Base-by-base conservation (phyloP, 2,888 invertebrate species). In the Lasioglossum lativentre region DNA sequence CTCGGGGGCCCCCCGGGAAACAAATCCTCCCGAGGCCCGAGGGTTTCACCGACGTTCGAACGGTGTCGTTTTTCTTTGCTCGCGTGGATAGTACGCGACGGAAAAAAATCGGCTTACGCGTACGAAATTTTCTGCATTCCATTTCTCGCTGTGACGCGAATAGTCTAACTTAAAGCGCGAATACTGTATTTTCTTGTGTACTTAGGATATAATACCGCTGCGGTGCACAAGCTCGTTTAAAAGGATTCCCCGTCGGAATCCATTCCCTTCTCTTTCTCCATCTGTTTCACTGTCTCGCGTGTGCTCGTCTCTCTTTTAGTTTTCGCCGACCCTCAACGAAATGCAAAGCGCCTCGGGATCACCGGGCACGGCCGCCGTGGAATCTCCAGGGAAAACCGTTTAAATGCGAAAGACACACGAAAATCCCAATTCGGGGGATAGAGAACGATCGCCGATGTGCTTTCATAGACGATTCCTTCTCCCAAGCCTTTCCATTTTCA, bases 171-270 rank as follows among this genome's bases (percentile, higher is more conserved):
- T 87, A 87, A 86, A 87, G 87, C 89, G 83, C 83, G 82, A 89
- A 88, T 89, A 89, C 89, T 89, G 82, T 86, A 85, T 83, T 86
- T 83, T 83, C 84, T 78, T 83, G 78, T 89, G 83, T 88, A 88
- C 78, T 83, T 88, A 88, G 83, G 86, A 86, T 86, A 86, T 87
- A 87, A 87, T 80, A 86, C 84, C 84, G 75, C 79, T 83, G 83
- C 78, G 88, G 78, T 86, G 83, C 84, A 88, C 84, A 83, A 89
- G 88, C 82, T 88, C 86, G 86, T 83, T 88, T 82, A 83, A 47
- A 78, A 78, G 78, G 87, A 87, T 86, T 77, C 83, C 75, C 83
- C 75, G 30, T 59, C 5, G 23, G 86, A 80, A 87, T 86, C 86
- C 86, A 23, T 66, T 76, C 52, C 63, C 40, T 59, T 78, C 63